phyloP scores from a whole-genome alignment of 2,797 vertebrate species.

The Hephaestus fuliginosus region DNA sequence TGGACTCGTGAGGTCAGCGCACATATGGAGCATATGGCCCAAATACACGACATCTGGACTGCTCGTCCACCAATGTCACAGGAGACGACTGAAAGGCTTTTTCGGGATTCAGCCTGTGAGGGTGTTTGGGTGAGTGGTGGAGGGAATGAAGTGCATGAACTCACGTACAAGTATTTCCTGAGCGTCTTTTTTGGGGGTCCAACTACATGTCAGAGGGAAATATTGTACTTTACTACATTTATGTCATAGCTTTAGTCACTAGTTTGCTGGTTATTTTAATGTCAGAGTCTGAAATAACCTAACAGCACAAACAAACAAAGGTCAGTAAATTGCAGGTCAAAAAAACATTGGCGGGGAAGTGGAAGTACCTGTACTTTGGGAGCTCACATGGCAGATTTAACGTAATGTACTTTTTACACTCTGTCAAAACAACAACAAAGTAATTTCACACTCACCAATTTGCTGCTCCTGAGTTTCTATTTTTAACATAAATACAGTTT shows the following conservation, averaged over 20 bases:
- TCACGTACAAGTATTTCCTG: neutral
- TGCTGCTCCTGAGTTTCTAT: neutral
- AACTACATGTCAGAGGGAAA: neutral
- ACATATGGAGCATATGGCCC: slow-evolving; percentile 57
- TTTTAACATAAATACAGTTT: neutral
- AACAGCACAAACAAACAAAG: neutral
- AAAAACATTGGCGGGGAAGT: neutral
- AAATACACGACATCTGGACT: slow-evolving; percentile 58
- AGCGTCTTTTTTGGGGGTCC: neutral
- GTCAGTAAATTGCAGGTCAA: neutral
- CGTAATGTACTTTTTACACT: too few species aligned
- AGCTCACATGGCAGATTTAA: neutral
- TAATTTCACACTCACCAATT: neutral
- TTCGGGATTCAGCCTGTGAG: neutral
- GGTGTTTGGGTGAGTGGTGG: neutral
- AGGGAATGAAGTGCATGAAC: neutral
- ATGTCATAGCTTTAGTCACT: neutral
- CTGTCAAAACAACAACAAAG: neutral
- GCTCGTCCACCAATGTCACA: slow-evolving; percentile 34
- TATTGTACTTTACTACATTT: neutral
- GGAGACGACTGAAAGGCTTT: slow-evolving; percentile 1
- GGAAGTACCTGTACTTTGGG: neutral
- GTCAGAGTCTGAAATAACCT: neutral
- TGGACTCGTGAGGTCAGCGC: slow-evolving; percentile 51
- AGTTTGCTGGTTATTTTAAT: too few species aligned